A percentile compares a stretch with the other conserved stretches of the same genome.
Conservation (phyloP, 2,888 invertebrate species). For the Parelbella ahira region DNA sequence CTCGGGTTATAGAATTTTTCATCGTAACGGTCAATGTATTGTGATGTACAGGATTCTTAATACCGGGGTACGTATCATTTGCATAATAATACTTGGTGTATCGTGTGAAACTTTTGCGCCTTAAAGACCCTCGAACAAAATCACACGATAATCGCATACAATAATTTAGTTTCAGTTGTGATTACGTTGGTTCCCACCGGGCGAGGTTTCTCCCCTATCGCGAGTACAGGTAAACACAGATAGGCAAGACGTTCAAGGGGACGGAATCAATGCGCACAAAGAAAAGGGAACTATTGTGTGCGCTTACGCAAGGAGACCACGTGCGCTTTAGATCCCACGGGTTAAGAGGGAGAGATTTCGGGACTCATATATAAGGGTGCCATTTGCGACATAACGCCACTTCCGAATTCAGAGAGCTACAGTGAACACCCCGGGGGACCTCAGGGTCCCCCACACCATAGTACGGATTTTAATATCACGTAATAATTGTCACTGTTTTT, state of each 20-base stretch:
- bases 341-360: conserved; percentile 50
- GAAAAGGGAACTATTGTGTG: conserved; percentile 67
- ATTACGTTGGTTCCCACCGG: conserved; percentile 69
- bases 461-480: conserved; percentile 23
- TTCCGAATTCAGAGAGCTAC: conserved; percentile 52
- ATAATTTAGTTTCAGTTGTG: conserved; percentile 69
- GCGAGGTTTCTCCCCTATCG: conserved; percentile 67
- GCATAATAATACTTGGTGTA: conserved; percentile 48
- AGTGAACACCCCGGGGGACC: conserved; percentile 61
- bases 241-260: conserved; percentile 74
- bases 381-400: conserved; percentile 45
- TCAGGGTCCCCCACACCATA: conserved; percentile 47
- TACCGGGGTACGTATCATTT: conserved; percentile 10
- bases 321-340: conserved; percentile 73
- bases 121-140: conserved; percentile 54
- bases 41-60: conserved; percentile 8
- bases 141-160: conserved; percentile 56
- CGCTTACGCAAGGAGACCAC: conserved; percentile 71
- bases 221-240: conserved; percentile 69
- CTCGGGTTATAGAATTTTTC: too few species aligned
- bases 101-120: conserved; percentile 66
- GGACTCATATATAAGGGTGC: conserved; percentile 61
- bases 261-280: conserved; percentile 67
- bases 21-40: conserved; percentile 18
- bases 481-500: conserved; percentile 37